A percentile compares a stretch with the other conserved stretches of the same genome.
phyloP scores from a whole-genome alignment of 2,888 invertebrate species.

The Alsophila aescularia region DNA sequence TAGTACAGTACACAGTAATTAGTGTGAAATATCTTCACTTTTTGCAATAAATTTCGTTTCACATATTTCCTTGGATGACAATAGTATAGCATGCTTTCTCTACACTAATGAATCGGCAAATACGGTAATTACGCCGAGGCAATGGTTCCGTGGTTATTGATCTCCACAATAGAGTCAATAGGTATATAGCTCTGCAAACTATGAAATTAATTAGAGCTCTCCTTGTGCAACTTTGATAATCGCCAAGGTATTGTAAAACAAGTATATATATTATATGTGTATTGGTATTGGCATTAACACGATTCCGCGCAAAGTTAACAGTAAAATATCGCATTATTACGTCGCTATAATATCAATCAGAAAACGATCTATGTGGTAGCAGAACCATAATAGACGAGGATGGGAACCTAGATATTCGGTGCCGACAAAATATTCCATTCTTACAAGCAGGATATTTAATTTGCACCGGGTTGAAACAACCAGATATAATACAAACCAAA shows the following conservation, averaged over 20 bases:
- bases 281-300: too few species aligned
- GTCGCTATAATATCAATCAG: too few species aligned
- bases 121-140: constrained; percentile 55
- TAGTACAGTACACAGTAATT: constrained; percentile 22
- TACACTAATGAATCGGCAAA: constrained; percentile 46
- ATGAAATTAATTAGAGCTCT: background rate
- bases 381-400: too few species aligned
- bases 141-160: constrained; percentile 55
- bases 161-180: constrained; percentile 1
- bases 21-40: constrained; percentile 34
- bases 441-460: too few species aligned
- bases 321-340: too few species aligned
- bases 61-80: constrained; percentile 53
- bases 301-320: too few species aligned
- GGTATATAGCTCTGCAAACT: background rate
- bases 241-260: too few species aligned
- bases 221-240: too few species aligned
- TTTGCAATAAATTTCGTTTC: constrained; percentile 39
- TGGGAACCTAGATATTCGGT: too few species aligned
- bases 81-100: constrained; percentile 59
- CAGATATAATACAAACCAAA: background rate
- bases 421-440: too few species aligned
- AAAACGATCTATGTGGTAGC: too few species aligned
- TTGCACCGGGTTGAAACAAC: background rate
- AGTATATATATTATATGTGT: too few species aligned